Evolutionary conservation across 2,797 vertebrate species (phyloP).

Genomic region (Hydrophis major): DNA sequence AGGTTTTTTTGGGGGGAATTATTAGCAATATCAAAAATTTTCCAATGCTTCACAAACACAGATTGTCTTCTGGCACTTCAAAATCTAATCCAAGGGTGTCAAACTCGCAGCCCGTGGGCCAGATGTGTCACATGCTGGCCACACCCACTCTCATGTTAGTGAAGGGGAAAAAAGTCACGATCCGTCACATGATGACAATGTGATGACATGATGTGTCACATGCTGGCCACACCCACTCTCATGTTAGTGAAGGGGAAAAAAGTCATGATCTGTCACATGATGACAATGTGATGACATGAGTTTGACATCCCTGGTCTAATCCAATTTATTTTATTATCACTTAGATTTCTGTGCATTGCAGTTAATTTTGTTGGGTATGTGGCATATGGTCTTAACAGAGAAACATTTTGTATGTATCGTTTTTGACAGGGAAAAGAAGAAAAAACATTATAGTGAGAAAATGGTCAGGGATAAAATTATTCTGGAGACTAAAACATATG

Average conservation of each 20-base stretch:
- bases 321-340: background rate
- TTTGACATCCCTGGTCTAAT: background rate
- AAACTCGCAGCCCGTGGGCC: no score
- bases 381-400: background rate
- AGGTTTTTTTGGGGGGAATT: background rate
- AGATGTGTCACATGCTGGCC: no score
- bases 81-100: background rate
- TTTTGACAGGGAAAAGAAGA: background rate
- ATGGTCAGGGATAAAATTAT: background rate
- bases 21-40: background rate
- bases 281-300: no score
- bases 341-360: background rate
- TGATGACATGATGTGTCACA: no score
- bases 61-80: background rate
- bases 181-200: no score
- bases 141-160: no score
- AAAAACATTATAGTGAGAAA: background rate
- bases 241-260: no score
- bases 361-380: background rate
- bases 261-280: no score
- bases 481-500: background rate
- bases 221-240: no score
- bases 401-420: background rate
- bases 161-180: no score
- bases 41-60: background rate